Evolutionary conservation across 2,888 invertebrate species (phyloP), one percentile per base, ranked within the genome.

Genomic region (Ectobius pallidus): DNA sequence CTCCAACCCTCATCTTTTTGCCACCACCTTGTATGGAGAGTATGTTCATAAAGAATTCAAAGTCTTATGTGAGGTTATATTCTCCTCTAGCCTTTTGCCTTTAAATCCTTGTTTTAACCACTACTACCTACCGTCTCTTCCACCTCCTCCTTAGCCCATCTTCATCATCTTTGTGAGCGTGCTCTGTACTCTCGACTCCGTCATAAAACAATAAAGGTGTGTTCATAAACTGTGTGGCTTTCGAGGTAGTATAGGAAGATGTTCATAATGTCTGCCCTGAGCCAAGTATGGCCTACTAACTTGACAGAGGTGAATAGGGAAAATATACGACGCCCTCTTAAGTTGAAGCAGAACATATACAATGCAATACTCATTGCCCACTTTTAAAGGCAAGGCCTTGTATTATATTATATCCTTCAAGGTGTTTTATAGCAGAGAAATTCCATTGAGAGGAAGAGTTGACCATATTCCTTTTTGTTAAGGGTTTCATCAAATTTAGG

Each of bases 21-120:
- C 34, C 34, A 55, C 55, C 20, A 27, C 25, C 65, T n/a, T 65
- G 46, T 30, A 65, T 65, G 63, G 27, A 46, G 65, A 65, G 65
- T 30, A 34, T 65, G 65, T 65, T 65, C 65, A 65, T 65, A 65
- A 65, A 65, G 46, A 65, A 65, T 65, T 65, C 65, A 65, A 58
- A 58, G 44, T 65, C 65, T 30, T 46, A 44, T 65, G 18, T 44
- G n/a, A 65, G 46, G 44, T 65, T 65, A 65, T 65, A 44, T 65
- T 65, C 65, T 46, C 65, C 27, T 30, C 44, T 65, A 65, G 65
- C 65, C 65, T 65, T 65, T 65, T 65, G 65, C 65, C 65, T 65
- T 65, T 65, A 65, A 65, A 65, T 65, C 65, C 65, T 65, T 46
- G 65, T 65, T 65, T 65, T 65, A 65, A 65, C 65, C 65, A 65